Base-by-base conservation (phyloP, 2,797 vertebrate genomes). In the Alca torda region DNA sequence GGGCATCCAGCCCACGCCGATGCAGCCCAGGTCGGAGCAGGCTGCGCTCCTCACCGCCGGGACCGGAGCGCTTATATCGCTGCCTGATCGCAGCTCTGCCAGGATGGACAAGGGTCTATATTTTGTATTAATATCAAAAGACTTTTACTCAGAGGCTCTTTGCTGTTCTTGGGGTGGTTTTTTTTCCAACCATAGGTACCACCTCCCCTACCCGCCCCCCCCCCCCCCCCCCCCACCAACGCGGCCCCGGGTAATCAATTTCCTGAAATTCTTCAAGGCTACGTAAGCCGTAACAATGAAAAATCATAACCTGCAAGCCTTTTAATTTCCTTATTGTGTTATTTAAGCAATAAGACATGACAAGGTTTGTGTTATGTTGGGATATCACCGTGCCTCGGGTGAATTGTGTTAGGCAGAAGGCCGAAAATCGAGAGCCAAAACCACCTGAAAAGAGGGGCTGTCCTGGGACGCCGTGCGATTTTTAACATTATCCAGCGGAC, bases 1-100 rank as follows among this genome's bases (percentile, higher is more conserved):
- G 97, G 98, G 97, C 97, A 93, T 67, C n/a, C 95, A 72, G 87
- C 16, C 45, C 97, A 89, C 92, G 57, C 87, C 45, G 77, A 96
- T 97, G 37, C 39, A 3, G 15, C 11, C 41, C 31, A n/a, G 65
- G 68, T 88, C 37, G 16, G 60, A 45, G n/a, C 33, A 11, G 57
- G 45, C 5, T 9, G 3, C 2, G 4, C 45, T 57, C 17, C 70
- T 67, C 28, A 35, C 18, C 13, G 35, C 76, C 12, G 43, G 15
- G n/a, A 6, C 30, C 28, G 48, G 35, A 12, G 30, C 3, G 10
- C 16, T 13, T 24, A 4, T 2, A 2, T 5, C 6, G 15, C 72
- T 35, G 54, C 43, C 28, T 10, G 9, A 25, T 19, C 74, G 48
- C 25, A 0, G 48, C 43, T 31, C 84, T 35, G 46, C 50, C 13